Base-by-base conservation (phyloP, 2,888 invertebrate genomes). In the Ceramica pisi region DNA sequence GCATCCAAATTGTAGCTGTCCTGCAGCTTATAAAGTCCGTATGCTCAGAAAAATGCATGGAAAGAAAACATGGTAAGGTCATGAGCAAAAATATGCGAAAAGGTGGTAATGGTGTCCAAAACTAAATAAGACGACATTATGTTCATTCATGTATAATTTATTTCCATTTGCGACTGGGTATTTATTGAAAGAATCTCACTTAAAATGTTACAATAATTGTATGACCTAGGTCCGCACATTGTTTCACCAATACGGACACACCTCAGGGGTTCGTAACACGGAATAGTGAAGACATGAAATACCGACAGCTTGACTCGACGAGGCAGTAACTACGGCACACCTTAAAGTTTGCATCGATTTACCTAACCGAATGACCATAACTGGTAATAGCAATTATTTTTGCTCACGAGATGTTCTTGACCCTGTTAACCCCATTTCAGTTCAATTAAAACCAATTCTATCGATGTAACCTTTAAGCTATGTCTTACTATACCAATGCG, bases 151-250 rank as follows among this genome's bases (percentile, higher is more conserved):
- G 89, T 94, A 93, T 92, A 92, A 91, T 94, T 93, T 94, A 93
- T 93, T 93, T 91, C 85, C 87, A 90, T 93, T 94, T 94, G 94
- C 93, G 94, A 94, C 94, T 92, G 94, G 92, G 86, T 93, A 92
- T 86, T 91, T 93, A 92, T 86, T 91, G 89, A 92, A 92, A 87
- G 87, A 90, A 92, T 93, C 92, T 93, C 92, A 94, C 91, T 92
- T 91, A 91, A 77, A 87, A 88, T 88, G 85, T 89, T 88, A 90
- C 81, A 86, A 41, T 41, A 41, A 87, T 87, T 80, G 86, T 72
- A 86, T 78, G 84, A 88, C 86, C 82, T 89, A 89, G 86, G 71
- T 81, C 75, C 74, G 62, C 68, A 76, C 77, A 87, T 89, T 84
- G 88, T 88, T 90, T 88, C 81, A 84, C 89, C 90, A 90, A 88